phyloP scores from a whole-genome alignment of 2,113 vertebrate genomes.

The Ailurus styani region DNA sequence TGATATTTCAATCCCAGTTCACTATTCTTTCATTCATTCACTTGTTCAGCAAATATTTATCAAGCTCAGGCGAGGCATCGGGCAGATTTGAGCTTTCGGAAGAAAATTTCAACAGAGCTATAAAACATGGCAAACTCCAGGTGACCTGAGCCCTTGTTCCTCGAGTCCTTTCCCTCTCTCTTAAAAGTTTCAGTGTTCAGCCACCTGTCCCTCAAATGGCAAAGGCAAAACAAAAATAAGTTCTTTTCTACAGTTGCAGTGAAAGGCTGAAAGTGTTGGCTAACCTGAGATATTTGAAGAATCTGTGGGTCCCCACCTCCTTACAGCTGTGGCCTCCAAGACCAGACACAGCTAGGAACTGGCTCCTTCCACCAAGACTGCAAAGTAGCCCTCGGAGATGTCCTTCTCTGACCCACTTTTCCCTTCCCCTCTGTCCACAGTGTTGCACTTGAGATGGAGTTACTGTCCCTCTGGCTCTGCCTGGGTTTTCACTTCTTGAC shows the following conservation, averaged over 20 bases:
- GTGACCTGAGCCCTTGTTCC: neutral
- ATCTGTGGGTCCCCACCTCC: conserved; percentile 30
- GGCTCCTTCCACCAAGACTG: neutral
- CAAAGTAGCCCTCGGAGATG: neutral
- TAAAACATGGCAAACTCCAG: neutral
- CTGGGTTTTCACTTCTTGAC: conserved; percentile 77
- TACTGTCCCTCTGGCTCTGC: conserved; percentile 72
- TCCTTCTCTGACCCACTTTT: neutral
- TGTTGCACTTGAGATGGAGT: conserved; percentile 80
- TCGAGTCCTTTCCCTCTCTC: neutral
- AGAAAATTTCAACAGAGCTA: conserved; percentile 2
- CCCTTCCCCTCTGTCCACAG: conserved; percentile 58
- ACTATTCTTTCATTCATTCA: neutral
- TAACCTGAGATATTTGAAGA: conserved; percentile 2
- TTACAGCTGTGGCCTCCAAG: neutral
- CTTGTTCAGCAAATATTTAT: neutral
- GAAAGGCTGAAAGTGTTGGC: conserved; percentile 15
- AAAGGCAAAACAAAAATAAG: conserved; percentile 31
- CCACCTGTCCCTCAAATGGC: neutral
- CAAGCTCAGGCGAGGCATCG: neutral
- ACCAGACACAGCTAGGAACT: neutral
- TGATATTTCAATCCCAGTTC: neutral
- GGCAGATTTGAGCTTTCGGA: neutral
- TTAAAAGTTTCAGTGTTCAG: conserved; percentile 11
- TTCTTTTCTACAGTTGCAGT: neutral